A percentile compares a stretch with the other conserved stretches of the same genome.
These are phyloP conservation scores for Athene cunicularia DNA, from an alignment of 2,113 vertebrate genomes.

Conservation along the genomic window DNA sequence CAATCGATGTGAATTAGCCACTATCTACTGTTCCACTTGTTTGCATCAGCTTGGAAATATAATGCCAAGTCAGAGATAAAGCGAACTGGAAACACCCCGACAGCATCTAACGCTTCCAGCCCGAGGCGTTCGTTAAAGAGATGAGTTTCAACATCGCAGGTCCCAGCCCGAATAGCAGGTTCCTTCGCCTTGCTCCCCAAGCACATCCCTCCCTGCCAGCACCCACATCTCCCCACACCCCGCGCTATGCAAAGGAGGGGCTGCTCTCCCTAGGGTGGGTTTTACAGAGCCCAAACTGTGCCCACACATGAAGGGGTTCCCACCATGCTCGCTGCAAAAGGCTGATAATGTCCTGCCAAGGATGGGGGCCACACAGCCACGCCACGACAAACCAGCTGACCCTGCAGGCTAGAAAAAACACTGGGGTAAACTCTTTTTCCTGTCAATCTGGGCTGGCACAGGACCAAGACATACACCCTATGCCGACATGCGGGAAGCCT, in stretches of 20 bases:
- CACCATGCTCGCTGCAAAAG: neutral
- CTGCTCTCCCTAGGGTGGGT: neutral
- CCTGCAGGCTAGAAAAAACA: neutral
- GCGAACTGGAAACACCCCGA: neutral
- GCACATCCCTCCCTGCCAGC: neutral
- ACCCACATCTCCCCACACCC: neutral
- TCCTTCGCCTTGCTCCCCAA: neutral
- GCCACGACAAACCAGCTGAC: neutral
- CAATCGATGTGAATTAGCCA: neutral
- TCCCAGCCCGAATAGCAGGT: neutral
- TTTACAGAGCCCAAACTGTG: neutral
- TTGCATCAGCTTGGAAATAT: conserved; percentile 16
- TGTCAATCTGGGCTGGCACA: neutral
- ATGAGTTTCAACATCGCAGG: neutral
- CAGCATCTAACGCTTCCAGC: neutral
- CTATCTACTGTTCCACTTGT: conserved; percentile 5
- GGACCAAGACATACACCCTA: neutral
- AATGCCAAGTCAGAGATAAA: neutral
- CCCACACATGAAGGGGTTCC: accelerated
- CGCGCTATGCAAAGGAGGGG: neutral
- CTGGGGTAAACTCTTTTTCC: accelerated
- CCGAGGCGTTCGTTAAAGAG: neutral
- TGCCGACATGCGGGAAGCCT: neutral
- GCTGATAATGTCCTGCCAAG: neutral
- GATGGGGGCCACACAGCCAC: accelerated